Percentiles rank a stretch among this genome's conserved stretches.
Evolutionary conservation across 2,797 vertebrate genomes (phyloP).

Genomic region (Halcyon badia): DNA sequence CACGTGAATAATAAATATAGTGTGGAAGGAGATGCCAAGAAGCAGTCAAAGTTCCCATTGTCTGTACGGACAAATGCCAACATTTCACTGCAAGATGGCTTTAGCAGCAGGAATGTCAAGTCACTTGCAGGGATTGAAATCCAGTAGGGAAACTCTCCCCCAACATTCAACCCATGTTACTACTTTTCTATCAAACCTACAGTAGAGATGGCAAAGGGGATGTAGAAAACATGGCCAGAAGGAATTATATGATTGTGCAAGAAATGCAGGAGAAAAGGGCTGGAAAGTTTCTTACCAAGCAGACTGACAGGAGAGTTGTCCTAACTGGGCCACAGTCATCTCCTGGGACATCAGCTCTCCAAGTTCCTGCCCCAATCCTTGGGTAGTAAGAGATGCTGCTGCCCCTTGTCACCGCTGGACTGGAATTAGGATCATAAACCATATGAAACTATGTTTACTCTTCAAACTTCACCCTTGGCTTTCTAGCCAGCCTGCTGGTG

Average conservation of each 20-base stretch:
- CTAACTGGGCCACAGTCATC: not conserved
- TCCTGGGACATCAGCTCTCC: not conserved
- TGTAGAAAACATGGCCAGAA: not conserved
- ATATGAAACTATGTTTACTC: not conserved
- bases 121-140: not conserved
- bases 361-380: not conserved
- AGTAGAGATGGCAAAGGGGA: not conserved
- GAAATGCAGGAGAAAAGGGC: not conserved
- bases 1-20: conserved; percentile 15
- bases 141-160: not conserved
- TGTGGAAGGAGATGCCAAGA: conserved; percentile 29
- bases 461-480: not conserved
- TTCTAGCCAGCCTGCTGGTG: not conserved
- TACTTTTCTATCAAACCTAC: not conserved
- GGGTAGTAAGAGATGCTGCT: not conserved
- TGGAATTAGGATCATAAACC: not conserved
- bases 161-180: not conserved
- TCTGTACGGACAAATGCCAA: conserved; percentile 36
- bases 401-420: not conserved
- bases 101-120: not conserved
- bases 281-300: not conserved
- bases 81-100: conserved; percentile 9
- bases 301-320: not conserved
- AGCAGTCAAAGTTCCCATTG: conserved; percentile 48
- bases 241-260: not conserved